Base-by-base conservation (phyloP, 2,797 vertebrate genomes). In the Peromyscus melanophrys region DNA sequence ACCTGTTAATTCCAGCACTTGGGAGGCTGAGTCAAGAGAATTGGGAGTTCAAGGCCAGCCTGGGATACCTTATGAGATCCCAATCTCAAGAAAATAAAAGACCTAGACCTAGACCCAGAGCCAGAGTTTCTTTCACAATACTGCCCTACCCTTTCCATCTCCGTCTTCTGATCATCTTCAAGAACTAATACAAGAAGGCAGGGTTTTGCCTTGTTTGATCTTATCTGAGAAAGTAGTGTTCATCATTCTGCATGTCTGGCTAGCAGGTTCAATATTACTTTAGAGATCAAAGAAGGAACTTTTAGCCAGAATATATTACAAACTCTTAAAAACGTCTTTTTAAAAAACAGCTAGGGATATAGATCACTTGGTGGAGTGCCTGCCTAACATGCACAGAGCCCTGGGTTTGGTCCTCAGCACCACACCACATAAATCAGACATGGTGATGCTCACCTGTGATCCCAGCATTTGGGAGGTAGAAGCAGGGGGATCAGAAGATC, bases 211-310 rank as follows among this genome's bases (percentile, higher is more conserved):
- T 95, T 83, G 11, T 95, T 80, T 49, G 27, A 84, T 19, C n/a
- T 93, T 69, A 80, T 4, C 88, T 95, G 61, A 95, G 61, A 55
- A 34, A 96, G n/a, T 19, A 84, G 34, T 31, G 83, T 90, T 86
- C 29, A 4, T 34, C 13, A n/a, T 90, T 94, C 92, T 77, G 37
- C 80, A 27, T 77, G 21, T 92, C n/a, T 13, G 40, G 46, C 57
- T 71, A 25, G 31, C 23, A 57, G 52, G 34, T n/a, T 65, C 43
- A 55, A 21, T 92, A 55, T 89, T 86, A 84, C 94, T 94, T 87
- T 23, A 49, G 40, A 21, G 25, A 85, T 96, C 76, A 71, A n/a
- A 76, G 78, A 93, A 94, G 55, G 75, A 40, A 67, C n/a, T 61
- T 90, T 4, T 61, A 61, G 55, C 40, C 10, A 90, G 71, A 89